phyloP scores from a whole-genome alignment of 2,888 invertebrate species.

The Aspidiotus destructor region DNA sequence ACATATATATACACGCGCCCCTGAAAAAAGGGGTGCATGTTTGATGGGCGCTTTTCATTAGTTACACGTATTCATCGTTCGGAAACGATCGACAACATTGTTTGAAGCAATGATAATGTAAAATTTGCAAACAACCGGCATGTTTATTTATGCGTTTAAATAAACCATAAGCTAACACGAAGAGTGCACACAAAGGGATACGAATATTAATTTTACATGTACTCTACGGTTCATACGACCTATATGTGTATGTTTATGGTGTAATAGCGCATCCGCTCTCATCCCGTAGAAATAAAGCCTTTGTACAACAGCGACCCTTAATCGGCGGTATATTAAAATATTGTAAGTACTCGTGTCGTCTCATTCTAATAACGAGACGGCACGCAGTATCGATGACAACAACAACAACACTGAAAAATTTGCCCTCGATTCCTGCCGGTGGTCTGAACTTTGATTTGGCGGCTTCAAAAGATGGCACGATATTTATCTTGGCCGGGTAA shows the following conservation, averaged over 20 bases:
- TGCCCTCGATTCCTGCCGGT: too few relatives aligned
- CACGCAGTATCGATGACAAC: too few relatives aligned
- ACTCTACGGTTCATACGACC: too few relatives aligned
- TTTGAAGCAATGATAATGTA: slow-evolving; percentile 30
- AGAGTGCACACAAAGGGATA: slow-evolving; percentile 21
- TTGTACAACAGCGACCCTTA: background rate
- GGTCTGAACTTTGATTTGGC: too few relatives aligned
- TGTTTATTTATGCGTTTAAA: slow-evolving; percentile 33
- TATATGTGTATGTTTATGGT: background rate
- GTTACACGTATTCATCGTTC: slow-evolving; percentile 11
- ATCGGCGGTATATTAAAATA: background rate
- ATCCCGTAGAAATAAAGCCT: background rate
- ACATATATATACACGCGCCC: too few relatives aligned
- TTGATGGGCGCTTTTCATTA: slow-evolving; percentile 30
- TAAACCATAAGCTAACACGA: slow-evolving; percentile 31
- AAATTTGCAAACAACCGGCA: slow-evolving; percentile 31
- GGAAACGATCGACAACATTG: slow-evolving; percentile 16
- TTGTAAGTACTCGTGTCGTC: too few relatives aligned
- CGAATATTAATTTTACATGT: slow-evolving; percentile 26
- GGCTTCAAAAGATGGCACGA: too few relatives aligned
- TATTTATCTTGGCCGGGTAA: too few relatives aligned
- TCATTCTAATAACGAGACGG: too few relatives aligned
- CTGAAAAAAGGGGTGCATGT: slow-evolving; percentile 28
- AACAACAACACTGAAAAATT: too few relatives aligned
- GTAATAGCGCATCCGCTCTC: background rate